phyloP scores from a whole-genome alignment of 1,140 invertebrate species.

The Coptotermes formosanus region DNA sequence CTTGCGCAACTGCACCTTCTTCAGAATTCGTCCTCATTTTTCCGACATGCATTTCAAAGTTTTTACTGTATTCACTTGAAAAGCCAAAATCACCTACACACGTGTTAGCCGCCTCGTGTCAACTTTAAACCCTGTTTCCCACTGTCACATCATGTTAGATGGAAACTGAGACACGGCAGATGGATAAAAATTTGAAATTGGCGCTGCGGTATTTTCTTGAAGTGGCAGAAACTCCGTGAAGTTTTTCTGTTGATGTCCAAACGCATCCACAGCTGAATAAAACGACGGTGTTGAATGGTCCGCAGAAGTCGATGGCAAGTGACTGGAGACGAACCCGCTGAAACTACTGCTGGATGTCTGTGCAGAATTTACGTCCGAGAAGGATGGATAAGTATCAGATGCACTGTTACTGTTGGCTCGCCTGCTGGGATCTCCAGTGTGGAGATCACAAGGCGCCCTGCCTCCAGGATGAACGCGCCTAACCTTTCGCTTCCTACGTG shows the following conservation, averaged over 20 bases:
- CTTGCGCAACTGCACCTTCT: background rate
- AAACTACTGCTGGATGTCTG: background rate
- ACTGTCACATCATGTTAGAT: background rate
- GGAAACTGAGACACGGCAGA: no score
- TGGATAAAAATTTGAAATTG: background rate
- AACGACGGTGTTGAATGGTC: background rate
- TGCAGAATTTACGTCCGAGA: background rate
- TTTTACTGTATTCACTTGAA: no score
- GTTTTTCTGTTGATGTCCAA: background rate
- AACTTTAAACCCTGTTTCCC: no score
- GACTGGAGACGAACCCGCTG: background rate
- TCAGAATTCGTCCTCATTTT: background rate
- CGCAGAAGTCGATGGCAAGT: background rate
- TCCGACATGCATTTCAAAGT: background rate
- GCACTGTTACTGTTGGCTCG: background rate
- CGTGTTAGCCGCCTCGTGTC: no score
- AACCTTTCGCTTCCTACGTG: constrained; percentile 63
- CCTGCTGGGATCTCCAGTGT: background rate
- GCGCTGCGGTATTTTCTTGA: background rate
- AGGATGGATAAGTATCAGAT: background rate
- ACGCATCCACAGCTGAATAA: background rate
- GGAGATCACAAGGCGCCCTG: background rate
- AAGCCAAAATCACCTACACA: no score
- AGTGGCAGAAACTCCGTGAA: background rate
- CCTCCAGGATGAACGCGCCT: background rate